Base-by-base conservation (phyloP, 2,113 vertebrate genomes). In the Crotophaga sulcirostris region DNA sequence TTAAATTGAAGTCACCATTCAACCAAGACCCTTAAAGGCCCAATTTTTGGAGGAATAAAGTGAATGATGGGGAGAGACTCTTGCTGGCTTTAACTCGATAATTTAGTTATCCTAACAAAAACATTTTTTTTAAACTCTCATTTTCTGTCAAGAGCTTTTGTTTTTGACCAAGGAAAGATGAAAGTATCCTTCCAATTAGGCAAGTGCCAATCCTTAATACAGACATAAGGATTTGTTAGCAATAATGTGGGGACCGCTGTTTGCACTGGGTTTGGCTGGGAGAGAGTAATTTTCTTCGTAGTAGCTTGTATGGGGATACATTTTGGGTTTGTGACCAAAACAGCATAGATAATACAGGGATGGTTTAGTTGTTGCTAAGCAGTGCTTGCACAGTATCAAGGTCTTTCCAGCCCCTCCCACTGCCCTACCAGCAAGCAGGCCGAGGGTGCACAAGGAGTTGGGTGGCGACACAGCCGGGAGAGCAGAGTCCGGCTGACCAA, bases 351-450 rank as follows among this genome's bases (percentile, higher is more conserved):
- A n/a, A 62, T 10, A 8, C 28, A 16, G 28, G 6, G 23, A 24
- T 28, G 40, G 38, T 47, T 38, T 21, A 6, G 40, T 34, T 42
- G 11, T 2, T 29, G 51, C 25, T 73, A 31, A 42, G 34, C 59
- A 51, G 31, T 2, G 18, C 36, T n/a, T 40, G 5, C 34, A 31
- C 34, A 49, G 16, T 6, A 15, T 6, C 56, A 69, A 38, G 38
- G 28, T 33, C n/a, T 45, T 23, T 60, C 23, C 52, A 10, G 25
- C 51, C 29, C 31, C 34, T 74, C 52, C 40, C 3, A 1, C 12
- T 7, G 5, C 24, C 7, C 40, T 3, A 6, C 49, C 34, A 40
- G 12, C 0, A 1, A 16, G 13, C 1, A 7, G 34, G n/a, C 15
- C 21, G 29, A 3, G 56, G 49, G 17, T 14, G 33, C 13, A 23